Percentiles rank a stretch among this genome's conserved stretches.
These are phyloP conservation scores for Epinephelus malabaricus DNA, from an alignment of 2,797 vertebrate genomes.

Conservation along the genomic window DNA sequence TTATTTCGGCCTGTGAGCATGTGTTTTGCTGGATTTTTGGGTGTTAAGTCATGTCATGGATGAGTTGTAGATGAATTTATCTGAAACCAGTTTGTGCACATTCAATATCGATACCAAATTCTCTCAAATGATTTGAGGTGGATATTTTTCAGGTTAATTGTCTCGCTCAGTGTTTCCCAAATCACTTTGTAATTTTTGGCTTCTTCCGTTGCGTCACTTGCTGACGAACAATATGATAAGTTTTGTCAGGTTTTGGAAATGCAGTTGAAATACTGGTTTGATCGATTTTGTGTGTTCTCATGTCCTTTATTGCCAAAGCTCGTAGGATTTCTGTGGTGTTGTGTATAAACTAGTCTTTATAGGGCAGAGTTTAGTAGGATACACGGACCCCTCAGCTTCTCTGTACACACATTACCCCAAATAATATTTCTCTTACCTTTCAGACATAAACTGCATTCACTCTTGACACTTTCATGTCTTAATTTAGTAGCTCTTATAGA, in stretches of 20 bases:
- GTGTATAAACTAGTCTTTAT: conserved; percentile 22
- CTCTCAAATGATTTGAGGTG: conserved; percentile 24
- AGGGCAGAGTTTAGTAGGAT: conserved; percentile 20
- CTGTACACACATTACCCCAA: conserved; percentile 47
- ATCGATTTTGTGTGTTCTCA: conserved; percentile 26
- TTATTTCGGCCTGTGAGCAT: conserved; percentile 22
- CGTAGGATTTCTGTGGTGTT: conserved; percentile 42
- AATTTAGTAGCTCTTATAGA: not conserved
- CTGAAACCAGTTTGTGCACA: conserved; percentile 16
- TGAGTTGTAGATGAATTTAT: conserved; percentile 8
- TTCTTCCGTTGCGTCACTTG: conserved; percentile 29
- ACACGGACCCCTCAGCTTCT: conserved; percentile 39
- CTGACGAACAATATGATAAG: conserved; percentile 27
- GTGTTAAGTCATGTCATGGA: conserved; percentile 18
- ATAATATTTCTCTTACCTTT: conserved; percentile 51
- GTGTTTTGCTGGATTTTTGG: conserved; percentile 33
- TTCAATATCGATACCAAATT: not conserved
- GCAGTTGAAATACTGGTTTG: conserved; percentile 50
- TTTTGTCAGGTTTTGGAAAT: conserved; percentile 38
- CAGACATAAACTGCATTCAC: not conserved
- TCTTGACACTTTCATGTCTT: not conserved
- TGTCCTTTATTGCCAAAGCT: conserved; percentile 37
- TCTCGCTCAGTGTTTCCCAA: conserved; percentile 24
- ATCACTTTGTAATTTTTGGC: conserved; percentile 41
- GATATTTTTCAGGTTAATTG: conserved; percentile 5